Evolutionary conservation across 2,797 vertebrate species (phyloP).

Genomic region (Labeo calbasu): DNA sequence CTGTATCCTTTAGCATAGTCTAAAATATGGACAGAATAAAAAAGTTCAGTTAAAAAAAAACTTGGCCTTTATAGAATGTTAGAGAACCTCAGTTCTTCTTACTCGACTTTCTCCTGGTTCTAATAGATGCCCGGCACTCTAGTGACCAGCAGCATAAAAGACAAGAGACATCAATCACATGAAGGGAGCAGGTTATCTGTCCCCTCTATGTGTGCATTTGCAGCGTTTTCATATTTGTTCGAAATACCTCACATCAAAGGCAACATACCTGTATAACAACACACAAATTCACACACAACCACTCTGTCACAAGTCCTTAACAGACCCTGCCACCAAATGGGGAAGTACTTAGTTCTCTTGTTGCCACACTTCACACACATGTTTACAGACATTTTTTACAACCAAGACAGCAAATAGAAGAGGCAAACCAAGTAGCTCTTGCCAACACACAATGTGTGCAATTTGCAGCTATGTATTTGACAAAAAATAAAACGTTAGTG

Average conservation of each 20-base stretch:
- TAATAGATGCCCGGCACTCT: not conserved
- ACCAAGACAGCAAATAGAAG: conserved; percentile 67
- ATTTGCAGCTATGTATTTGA: conserved; percentile 65
- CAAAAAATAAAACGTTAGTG: conserved; percentile 64
- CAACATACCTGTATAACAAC: conserved; percentile 67
- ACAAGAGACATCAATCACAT: conserved; percentile 72
- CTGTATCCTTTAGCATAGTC: not conserved
- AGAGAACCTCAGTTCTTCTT: not conserved
- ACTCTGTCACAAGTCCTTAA: conserved; percentile 29
- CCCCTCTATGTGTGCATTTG: conserved; percentile 18
- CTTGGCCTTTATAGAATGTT: not conserved
- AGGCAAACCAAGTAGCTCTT: conserved; percentile 57
- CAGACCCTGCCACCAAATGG: conserved; percentile 63
- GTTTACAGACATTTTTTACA: conserved; percentile 67
- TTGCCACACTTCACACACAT: conserved; percentile 68
- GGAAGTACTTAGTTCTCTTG: conserved; percentile 67
- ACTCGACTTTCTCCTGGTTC: not conserved
- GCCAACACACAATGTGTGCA: conserved; percentile 62
- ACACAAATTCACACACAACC: conserved; percentile 58
- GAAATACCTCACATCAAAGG: conserved; percentile 72
- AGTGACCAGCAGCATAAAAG: conserved; percentile 54
- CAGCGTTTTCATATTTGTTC: conserved; percentile 67
- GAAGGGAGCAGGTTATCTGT: conserved; percentile 64
- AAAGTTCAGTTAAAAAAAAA: not conserved
- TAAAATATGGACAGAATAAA: not conserved